phyloP scores from a whole-genome alignment of 2,113 vertebrate genomes.

The Antechinus flavipes region DNA sequence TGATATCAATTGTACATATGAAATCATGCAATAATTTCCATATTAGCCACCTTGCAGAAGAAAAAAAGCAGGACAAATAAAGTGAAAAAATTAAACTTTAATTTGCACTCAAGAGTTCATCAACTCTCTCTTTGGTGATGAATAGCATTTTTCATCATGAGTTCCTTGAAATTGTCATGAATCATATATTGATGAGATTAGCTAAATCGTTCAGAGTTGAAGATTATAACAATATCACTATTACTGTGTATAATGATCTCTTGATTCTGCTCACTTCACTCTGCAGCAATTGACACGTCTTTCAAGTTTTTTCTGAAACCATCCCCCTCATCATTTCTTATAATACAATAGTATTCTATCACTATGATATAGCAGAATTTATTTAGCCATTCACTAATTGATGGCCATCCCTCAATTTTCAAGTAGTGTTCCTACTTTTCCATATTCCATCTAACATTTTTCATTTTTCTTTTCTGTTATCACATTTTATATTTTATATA shows the following conservation, averaged over 20 bases:
- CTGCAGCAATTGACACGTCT: no score
- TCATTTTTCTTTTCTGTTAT: neutral
- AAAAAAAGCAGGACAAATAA: neutral
- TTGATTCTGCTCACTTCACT: no score
- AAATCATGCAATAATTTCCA: neutral
- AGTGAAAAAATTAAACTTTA: neutral
- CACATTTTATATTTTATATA: neutral
- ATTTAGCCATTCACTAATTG: neutral
- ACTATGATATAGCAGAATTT: neutral
- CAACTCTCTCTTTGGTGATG: neutral
- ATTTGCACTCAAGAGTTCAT: neutral
- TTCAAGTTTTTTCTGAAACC: no score
- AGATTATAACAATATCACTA: neutral
- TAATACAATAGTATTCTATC: neutral
- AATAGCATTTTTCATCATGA: neutral
- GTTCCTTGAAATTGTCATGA: neutral
- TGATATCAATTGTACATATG: neutral
- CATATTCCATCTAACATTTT: neutral
- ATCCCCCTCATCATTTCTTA: no score
- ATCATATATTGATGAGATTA: neutral
- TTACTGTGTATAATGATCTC: neutral
- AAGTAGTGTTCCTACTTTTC: neutral
- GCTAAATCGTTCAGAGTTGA: neutral
- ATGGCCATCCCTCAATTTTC: neutral
- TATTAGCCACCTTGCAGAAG: neutral